phyloP scores from a whole-genome alignment of 2,797 vertebrate species.

The Forpus xanthops region DNA sequence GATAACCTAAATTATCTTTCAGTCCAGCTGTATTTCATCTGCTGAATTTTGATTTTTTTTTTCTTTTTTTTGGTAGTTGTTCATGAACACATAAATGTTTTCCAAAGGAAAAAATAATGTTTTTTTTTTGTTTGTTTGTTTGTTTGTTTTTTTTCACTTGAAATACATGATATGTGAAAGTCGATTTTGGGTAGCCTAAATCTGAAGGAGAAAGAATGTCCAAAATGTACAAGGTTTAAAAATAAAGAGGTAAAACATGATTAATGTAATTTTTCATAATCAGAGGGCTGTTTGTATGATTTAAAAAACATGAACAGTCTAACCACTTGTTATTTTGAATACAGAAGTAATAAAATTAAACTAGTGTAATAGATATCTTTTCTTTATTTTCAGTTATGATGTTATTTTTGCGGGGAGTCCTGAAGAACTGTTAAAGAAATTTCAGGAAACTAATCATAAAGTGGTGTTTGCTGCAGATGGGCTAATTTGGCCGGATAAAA shows the following conservation, averaged over 20 bases:
- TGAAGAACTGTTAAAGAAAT: slow-evolving; percentile 92
- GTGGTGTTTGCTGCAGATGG: slow-evolving; percentile 93
- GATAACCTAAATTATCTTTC: not conserved
- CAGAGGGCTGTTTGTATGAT: not conserved
- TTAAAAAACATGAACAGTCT: not conserved
- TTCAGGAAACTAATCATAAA: slow-evolving; percentile 89
- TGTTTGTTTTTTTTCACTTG: not conserved
- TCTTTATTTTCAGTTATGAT: slow-evolving; percentile 85
- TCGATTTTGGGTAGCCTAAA: not conserved
- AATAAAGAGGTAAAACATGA: not conserved
- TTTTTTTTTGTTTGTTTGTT: too few relatives aligned
- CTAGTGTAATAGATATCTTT: not conserved
- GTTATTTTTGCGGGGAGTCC: slow-evolving; percentile 93
- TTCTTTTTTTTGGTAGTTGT: not conserved
- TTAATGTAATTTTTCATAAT: not conserved
- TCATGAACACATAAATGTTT: not conserved
- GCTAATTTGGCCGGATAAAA: slow-evolving; percentile 93
- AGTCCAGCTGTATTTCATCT: not conserved
- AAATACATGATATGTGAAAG: not conserved
- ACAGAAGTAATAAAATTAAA: not conserved
- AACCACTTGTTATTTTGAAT: not conserved
- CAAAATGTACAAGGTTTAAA: not conserved
- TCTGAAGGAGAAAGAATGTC: not conserved
- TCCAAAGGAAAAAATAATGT: not conserved
- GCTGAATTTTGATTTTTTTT: not conserved